Evolutionary conservation across 2,113 vertebrate genomes (phyloP).

Genomic region (Myodes glareolus): DNA sequence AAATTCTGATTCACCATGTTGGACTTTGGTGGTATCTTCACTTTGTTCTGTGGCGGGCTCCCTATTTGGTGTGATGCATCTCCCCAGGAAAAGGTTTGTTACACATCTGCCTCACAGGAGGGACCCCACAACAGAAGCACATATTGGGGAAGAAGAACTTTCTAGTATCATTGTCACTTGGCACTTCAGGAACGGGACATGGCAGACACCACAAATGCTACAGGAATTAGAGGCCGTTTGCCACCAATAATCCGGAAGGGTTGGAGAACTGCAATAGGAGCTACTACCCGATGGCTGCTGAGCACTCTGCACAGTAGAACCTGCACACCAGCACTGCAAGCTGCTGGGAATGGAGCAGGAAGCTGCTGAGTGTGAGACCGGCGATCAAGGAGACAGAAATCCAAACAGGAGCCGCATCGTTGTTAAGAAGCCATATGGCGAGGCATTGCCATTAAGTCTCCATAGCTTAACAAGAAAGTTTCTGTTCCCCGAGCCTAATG

Average conservation of each 20-base stretch:
- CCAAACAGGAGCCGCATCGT: neutral
- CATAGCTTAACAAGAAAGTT: neutral
- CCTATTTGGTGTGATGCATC: neutral
- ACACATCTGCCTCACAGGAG: neutral
- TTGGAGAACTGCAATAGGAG: neutral
- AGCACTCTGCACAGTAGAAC: neutral
- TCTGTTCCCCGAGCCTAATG: neutral
- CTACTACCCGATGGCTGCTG: neutral
- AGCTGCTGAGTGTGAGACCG: too few species aligned
- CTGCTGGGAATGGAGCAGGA: neutral
- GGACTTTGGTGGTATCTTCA: neutral
- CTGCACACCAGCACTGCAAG: too few species aligned
- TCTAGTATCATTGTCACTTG: too few species aligned
- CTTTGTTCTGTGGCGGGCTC: neutral
- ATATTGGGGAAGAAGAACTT: rapidly evolving
- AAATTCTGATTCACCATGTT: neutral
- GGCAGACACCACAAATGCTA: neutral
- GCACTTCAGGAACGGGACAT: too few species aligned
- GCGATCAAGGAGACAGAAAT: neutral
- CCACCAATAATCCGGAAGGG: neutral
- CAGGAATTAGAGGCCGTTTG: neutral
- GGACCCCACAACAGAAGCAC: neutral
- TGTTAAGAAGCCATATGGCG: neutral
- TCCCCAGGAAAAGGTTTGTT: too few species aligned
- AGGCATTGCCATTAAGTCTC: neutral